A percentile compares a stretch with the other conserved stretches of the same genome.
Evolutionary conservation across 2,797 vertebrate genomes (phyloP).

Genomic region (Acrossocheilus wenchowensis): DNA sequence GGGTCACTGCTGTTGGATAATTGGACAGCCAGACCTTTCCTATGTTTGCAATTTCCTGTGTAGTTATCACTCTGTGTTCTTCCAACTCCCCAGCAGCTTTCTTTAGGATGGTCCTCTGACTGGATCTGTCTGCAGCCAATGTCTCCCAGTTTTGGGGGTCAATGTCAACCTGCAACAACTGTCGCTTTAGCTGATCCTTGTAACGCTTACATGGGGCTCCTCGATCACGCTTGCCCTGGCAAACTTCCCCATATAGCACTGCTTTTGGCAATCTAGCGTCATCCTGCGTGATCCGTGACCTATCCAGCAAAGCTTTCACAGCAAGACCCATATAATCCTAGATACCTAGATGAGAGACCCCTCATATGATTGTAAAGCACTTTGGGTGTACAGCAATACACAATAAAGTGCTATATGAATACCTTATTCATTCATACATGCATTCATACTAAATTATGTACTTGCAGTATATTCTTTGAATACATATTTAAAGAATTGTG

Average conservation of each 20-base stretch:
- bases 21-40: neutral
- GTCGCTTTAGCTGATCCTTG: neutral
- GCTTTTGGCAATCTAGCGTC: neutral
- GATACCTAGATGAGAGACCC: neutral
- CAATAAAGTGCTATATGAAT: neutral
- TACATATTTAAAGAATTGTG: neutral
- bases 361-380: neutral
- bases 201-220: neutral
- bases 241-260: neutral
- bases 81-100: neutral
- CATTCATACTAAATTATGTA: neutral
- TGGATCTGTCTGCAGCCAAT: neutral
- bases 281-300: neutral
- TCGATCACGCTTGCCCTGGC: neutral
- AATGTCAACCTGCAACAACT: neutral
- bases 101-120: neutral
- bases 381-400: neutral
- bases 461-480: too few species aligned
- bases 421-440: neutral
- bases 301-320: neutral
- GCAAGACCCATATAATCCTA: neutral
- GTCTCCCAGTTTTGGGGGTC: neutral
- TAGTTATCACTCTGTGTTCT: neutral
- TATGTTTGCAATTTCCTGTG: neutral
- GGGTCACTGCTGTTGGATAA: neutral